These are phyloP conservation scores for Xiphorhynchus erythropygius DNA, from an alignment of 2,797 vertebrate species.

Conservation along the genomic window DNA sequence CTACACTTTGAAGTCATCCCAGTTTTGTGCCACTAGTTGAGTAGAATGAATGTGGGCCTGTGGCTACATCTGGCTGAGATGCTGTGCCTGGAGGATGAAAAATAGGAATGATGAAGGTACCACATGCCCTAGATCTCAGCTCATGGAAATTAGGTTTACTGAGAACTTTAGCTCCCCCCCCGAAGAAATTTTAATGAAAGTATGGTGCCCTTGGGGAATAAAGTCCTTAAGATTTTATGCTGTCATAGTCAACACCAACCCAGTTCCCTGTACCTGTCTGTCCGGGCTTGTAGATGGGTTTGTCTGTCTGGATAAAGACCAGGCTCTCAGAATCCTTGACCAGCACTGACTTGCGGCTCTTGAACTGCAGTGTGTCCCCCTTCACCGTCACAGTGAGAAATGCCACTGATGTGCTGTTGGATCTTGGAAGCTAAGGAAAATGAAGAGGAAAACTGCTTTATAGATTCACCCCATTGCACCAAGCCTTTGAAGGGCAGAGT, in stretches of 20 bases:
- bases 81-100: neutral
- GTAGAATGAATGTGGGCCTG: neutral
- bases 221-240: neutral
- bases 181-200: neutral
- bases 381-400: slow-evolving; percentile 72
- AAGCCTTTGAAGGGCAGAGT: neutral
- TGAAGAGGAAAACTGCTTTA: neutral
- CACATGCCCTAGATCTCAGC: neutral
- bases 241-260: neutral
- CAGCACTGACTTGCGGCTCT: slow-evolving; percentile 74
- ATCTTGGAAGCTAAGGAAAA: slow-evolving; percentile 50
- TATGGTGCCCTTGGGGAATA: neutral
- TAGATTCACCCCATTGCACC: neutral
- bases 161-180: neutral
- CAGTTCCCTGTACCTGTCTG: slow-evolving; percentile 78
- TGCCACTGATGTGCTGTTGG: neutral
- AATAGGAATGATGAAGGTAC: neutral
- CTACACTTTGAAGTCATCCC: neutral
- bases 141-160: neutral
- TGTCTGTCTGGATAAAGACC: slow-evolving; percentile 88
- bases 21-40: neutral
- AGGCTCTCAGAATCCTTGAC: slow-evolving; percentile 64
- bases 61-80: neutral
- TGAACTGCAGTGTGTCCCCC: slow-evolving; percentile 77
- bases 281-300: slow-evolving; percentile 86